Base-by-base conservation (phyloP, 2,113 vertebrate genomes). In the Anoplopoma fimbria region DNA sequence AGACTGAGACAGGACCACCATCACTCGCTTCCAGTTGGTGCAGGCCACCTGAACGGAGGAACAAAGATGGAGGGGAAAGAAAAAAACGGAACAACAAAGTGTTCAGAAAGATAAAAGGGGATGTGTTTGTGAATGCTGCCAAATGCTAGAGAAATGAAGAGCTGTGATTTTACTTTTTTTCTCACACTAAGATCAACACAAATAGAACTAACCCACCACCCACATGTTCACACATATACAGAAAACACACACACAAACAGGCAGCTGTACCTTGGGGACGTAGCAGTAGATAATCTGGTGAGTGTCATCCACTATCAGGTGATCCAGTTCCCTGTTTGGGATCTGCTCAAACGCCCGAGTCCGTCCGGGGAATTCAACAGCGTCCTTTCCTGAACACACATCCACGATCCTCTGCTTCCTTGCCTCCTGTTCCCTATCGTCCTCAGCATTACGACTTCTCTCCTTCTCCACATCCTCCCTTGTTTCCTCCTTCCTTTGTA, bases 21-120 rank as follows among this genome's bases (percentile, higher is more conserved):
- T 96, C 53, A 99, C 96, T 17, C 97, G 91, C 84, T 98, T 98
- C 98, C 97, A 99, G 95, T 98, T 98, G 57, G 97, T 98, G 93
- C 98, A 99, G n/a, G 97, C 98, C 0, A 97, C 97, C 91, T 99
- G 96, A 38, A 95, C 3, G 6, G 27, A 79, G 45, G 45, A 76
- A 51, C 10, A 69, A 60, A 4, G 13, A 10, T 0, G 7, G 36
- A 15, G 19, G 10, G 10, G 63, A 49, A 36, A 64, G 17, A 51
- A 25, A 21, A 51, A 34, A n/a, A n/a, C n/a, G 17, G 61, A 23
- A 57, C 33, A 9, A 58, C 7, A 31, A 51, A 27, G 4, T 4
- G 21, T 31, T 62, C 55, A 67, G 10, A 55, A 40, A 69, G 21
- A 78, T 12, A 33, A 31, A 0, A 9, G 34, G 64, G 8, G 33